These are phyloP conservation scores for Halcyon chelicuti DNA, from an alignment of 2,797 vertebrate species.

Conservation along the genomic window DNA sequence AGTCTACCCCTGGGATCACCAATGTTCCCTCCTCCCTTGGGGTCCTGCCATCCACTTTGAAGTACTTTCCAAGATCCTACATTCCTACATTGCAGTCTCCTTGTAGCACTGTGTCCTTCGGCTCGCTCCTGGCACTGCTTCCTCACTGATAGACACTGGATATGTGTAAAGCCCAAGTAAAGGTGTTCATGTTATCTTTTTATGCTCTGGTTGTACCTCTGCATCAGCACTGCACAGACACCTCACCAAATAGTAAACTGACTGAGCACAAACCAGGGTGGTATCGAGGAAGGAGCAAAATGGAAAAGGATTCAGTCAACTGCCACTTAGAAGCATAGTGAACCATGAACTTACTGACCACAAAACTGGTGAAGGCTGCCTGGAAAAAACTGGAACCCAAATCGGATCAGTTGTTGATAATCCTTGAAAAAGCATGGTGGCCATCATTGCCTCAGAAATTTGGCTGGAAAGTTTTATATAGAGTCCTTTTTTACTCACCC, in stretches of 20 bases:
- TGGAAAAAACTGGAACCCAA: neutral
- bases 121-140: neutral
- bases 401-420: neutral
- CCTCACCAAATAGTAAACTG: neutral
- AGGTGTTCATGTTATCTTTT: neutral
- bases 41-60: neutral
- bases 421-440: neutral
- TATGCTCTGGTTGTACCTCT: neutral
- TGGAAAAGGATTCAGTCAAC: neutral
- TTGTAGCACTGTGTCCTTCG: neutral
- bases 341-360: neutral
- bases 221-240: neutral
- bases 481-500: neutral
- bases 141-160: neutral
- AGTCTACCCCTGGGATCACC: neutral
- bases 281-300: neutral
- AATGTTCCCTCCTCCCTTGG: neutral
- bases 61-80: neutral
- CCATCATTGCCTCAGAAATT: neutral
- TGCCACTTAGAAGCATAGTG: neutral
- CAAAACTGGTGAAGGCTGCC: neutral
- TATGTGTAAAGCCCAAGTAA: neutral
- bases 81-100: neutral
- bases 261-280: neutral
- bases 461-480: neutral